Percentiles rank a stretch among this genome's conserved stretches.
phyloP scores from a whole-genome alignment of 2,797 vertebrate genomes.

The Schizopygopsis malacanthus region DNA sequence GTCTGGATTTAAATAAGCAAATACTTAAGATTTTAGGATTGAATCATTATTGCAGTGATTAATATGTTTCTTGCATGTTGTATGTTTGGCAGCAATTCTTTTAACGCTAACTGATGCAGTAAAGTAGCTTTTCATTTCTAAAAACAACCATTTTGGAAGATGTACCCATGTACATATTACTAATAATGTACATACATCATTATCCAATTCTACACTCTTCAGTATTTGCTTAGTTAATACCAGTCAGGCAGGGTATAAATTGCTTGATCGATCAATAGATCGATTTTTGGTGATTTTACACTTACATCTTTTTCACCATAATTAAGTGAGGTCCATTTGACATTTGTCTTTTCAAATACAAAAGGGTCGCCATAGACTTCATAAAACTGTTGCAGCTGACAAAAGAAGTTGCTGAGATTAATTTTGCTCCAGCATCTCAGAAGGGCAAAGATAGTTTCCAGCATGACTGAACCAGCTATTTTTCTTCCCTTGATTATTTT shows the following conservation, averaged over 20 bases:
- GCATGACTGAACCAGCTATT: constrained; percentile 81
- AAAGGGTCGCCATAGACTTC: constrained; percentile 61
- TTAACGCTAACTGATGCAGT: not conserved
- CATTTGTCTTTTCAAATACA: constrained; percentile 61
- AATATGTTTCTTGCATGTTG: too few species aligned
- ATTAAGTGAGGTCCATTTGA: constrained; percentile 63
- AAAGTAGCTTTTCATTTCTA: not conserved
- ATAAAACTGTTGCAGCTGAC: constrained; percentile 83
- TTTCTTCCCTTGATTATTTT: constrained; percentile 76
- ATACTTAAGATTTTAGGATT: too few species aligned
- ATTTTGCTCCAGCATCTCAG: constrained; percentile 76
- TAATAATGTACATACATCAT: too few species aligned
- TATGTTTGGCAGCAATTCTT: too few species aligned
- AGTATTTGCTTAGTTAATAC: too few species aligned
- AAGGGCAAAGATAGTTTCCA: constrained; percentile 83
- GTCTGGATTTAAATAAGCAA: too few species aligned
- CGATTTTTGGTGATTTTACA: constrained; percentile 2
- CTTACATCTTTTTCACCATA: constrained; percentile 77
- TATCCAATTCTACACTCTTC: too few species aligned
- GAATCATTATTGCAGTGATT: too few species aligned
- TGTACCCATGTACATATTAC: too few species aligned
- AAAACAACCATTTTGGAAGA: too few species aligned
- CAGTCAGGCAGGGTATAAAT: too few species aligned
- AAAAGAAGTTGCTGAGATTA: constrained; percentile 80
- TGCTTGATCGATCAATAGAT: too few species aligned